Evolutionary conservation across 92 coral and sea anemone species (phyloP).

Genomic region (Pocillopora grandis): DNA sequence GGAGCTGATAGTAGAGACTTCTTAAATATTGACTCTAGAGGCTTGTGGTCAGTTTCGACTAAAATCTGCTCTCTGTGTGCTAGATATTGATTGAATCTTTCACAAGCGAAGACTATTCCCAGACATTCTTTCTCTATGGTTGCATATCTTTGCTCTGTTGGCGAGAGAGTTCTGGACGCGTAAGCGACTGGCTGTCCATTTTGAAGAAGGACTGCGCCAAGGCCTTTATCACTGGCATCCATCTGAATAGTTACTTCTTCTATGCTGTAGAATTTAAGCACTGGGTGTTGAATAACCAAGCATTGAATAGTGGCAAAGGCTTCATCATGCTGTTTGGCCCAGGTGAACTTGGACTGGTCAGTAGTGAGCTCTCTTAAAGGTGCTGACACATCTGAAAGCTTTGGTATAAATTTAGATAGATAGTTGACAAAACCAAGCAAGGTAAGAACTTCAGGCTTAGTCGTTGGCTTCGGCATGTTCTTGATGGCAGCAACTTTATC

Average conservation of each 20-base stretch:
- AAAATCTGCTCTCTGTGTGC: constrained; percentile 17
- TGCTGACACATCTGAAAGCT: constrained; percentile 55
- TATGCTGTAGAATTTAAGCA: constrained; percentile 29
- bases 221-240: constrained; percentile 32
- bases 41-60: constrained; percentile 48
- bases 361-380: constrained; percentile 56
- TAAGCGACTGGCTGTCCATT: constrained; percentile 54
- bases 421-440: constrained; percentile 36
- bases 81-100: constrained; percentile 42
- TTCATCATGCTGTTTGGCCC: constrained; percentile 54
- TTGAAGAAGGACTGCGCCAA: constrained; percentile 51
- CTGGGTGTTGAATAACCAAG: constrained; percentile 47
- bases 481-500: constrained; percentile 25
- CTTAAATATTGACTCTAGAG: constrained; percentile 42
- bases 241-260: constrained; percentile 25
- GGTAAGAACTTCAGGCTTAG: constrained; percentile 4
- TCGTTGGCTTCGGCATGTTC: constrained; percentile 19
- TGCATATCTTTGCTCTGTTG: constrained; percentile 40
- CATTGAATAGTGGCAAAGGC: constrained; percentile 43
- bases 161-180: constrained; percentile 41
- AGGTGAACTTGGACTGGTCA: constrained; percentile 41
- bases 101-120: constrained; percentile 40
- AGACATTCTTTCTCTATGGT: constrained; percentile 40
- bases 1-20: constrained; percentile 46
- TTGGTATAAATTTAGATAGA: constrained; percentile 47